Evolutionary conservation across 1,140 invertebrate species (phyloP), one percentile per base, ranked within the genome.

Genomic region (Brachionus manjavacas): DNA sequence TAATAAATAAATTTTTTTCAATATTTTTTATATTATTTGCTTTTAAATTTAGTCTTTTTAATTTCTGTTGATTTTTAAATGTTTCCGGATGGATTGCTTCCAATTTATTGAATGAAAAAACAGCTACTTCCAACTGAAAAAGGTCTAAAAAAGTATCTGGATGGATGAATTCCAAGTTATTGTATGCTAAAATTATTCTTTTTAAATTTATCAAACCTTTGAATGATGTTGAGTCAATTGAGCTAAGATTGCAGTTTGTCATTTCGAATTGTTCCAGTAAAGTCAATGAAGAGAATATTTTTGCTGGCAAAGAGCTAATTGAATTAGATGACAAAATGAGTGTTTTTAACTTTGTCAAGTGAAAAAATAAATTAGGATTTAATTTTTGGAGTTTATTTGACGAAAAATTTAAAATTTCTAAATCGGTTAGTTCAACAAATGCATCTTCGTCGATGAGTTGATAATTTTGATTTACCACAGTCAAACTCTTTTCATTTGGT

Each of bases 241-340:
- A 68, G 6, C 8, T 68, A 16, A 68, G n/a, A 68, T 68, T 68
- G 39, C 66, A 68, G n/a, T 68, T 68, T 12, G 66, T 4, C 66
- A 68, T 68, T 68, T 68, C 66, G 28, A 68, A 31, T 68, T 68
- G 66, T 31, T 68, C 66, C 31, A 68, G 31, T 68, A 31, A 8
- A 4, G 31, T n/a, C 39, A 68, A 28, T 2, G 66, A 68, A 1
- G 66, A 31, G 66, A 68, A 68, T 68, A 68, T 39, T 12, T 68
- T 68, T 68, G 25, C 28, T 31, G 66, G 28, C 66, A 68, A 68
- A 12, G 0, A 68, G n/a, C 4, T 14, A 0, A 68, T 68, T 68
- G 66, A 68, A 68, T 68, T 68, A 68, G 39, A 68, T 68, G 66
- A 68, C 4, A 68, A 68, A 68, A 68, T 68, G 66, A 68, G 66